phyloP scores from a whole-genome alignment of 2,113 vertebrate genomes.

The Isichthys henryi region DNA sequence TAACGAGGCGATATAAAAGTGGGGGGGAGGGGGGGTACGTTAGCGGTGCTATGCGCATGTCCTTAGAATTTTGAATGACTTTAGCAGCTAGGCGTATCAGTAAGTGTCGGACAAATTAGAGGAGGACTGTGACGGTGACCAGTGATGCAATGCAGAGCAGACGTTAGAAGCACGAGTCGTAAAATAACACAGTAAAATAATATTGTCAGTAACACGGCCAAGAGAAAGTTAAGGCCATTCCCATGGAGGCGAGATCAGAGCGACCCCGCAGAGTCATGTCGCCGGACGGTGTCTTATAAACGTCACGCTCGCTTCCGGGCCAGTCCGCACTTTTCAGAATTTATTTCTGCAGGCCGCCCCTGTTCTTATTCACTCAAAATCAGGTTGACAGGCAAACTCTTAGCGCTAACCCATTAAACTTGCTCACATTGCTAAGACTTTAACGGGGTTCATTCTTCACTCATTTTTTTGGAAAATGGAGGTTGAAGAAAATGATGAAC shows the following conservation, averaged over 20 bases:
- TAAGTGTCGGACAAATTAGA: background rate
- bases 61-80: background rate
- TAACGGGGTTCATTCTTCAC: background rate
- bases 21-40: background rate
- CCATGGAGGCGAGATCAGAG: background rate
- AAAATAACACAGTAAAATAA: slow-evolving; percentile 11
- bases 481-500: background rate
- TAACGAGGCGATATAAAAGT: background rate
- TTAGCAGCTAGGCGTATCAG: slow-evolving; percentile 2
- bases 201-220: slow-evolving; percentile 10
- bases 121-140: background rate
- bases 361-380: background rate
- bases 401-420: background rate
- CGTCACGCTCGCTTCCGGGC: background rate
- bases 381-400: background rate
- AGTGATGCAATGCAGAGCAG: slow-evolving; percentile 2
- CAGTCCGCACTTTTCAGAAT: background rate
- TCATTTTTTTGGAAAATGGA: background rate
- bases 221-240: background rate
- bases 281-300: background rate
- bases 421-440: background rate
- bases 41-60: background rate
- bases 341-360: background rate
- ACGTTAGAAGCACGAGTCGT: background rate
- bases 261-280: too few relatives aligned